These are phyloP conservation scores for Eonycteris spelaea DNA, from an alignment of 2,113 vertebrate species.

Conservation along the genomic window DNA sequence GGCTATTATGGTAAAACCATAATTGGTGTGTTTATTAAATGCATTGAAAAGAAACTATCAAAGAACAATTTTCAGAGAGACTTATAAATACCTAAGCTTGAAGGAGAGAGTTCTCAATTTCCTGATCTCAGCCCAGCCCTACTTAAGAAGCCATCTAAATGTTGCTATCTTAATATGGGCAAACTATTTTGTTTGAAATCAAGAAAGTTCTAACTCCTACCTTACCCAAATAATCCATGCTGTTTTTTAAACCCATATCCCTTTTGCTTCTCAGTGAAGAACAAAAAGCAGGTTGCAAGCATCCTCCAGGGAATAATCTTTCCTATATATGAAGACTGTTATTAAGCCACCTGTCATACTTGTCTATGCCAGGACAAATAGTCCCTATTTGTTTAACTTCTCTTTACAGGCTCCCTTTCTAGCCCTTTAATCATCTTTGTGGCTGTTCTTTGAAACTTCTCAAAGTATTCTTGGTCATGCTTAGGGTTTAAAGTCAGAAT, in stretches of 20 bases:
- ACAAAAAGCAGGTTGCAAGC: constrained; percentile 48
- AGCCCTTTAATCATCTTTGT: constrained; percentile 64
- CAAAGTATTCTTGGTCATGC: constrained; percentile 23
- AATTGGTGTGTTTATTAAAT: background rate
- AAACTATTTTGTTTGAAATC: constrained; percentile 9
- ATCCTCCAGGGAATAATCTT: constrained; percentile 47
- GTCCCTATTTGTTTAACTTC: constrained; percentile 60
- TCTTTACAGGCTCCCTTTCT: constrained; percentile 1
- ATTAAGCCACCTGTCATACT: constrained; percentile 56
- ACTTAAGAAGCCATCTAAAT: background rate
- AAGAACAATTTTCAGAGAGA: background rate
- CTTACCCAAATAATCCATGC: constrained; percentile 14
- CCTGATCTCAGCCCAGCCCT: background rate
- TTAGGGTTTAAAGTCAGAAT: background rate
- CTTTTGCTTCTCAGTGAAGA: constrained; percentile 17
- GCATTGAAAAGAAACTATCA: background rate
- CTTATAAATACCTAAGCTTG: background rate
- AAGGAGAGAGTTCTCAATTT: background rate
- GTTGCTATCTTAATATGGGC: background rate
- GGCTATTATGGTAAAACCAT: background rate
- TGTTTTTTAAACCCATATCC: constrained; percentile 41
- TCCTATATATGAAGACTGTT: constrained; percentile 51
- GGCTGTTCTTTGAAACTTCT: constrained; percentile 59
- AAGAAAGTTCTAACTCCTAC: background rate
- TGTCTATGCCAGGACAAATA: constrained; percentile 53